Evolutionary conservation across 2,888 invertebrate species (phyloP), one percentile per base, ranked within the genome.

Genomic region (Eubasilissa splendida): DNA sequence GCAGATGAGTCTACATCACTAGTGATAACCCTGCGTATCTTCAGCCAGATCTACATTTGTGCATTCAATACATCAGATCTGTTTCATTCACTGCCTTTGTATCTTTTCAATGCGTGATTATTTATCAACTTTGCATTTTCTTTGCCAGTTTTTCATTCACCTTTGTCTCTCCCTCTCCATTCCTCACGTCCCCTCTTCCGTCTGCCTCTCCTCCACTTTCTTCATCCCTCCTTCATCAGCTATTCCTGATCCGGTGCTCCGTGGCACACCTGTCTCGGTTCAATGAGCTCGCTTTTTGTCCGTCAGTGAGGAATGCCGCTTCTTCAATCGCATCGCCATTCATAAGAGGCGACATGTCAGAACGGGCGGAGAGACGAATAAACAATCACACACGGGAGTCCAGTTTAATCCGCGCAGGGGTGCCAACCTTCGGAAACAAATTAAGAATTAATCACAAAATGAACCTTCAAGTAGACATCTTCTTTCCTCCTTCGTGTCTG

Each of bases 241-340:
- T 33, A 5, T 12, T 63, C 60, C 60, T 9, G 60, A 22, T 60
- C 60, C 4, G 12, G 60, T 70, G 52, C 52, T 14, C 10, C 63
- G 22, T 54, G 70, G 22, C 58, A 59, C 77, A 79, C 79, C 79
- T 79, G 79, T 79, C 79, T 65, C 73, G 53, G 79, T 79, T 79
- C 79, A 74, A 73, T 74, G 79, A 63, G 73, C 79, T 8, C 74
- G 53, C 65, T 79, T 79, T 79, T 79, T 79, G 63, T 79, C 71
- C 73, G 65, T 65, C 79, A 79, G 22, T 73, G 53, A 52, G 79
- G 79, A 73, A 79, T 79, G 79, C 73, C 74, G 79, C 73, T 54
- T 79, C 60, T 74, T 63, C 79, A 79, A 65, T 60, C 59, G 79
- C 53, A 63, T 79, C 65, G 79, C 79, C 79, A 74, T 79, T 79